Base-by-base conservation (phyloP, 2,113 vertebrate species). In the Nyctibius bracteatus region DNA sequence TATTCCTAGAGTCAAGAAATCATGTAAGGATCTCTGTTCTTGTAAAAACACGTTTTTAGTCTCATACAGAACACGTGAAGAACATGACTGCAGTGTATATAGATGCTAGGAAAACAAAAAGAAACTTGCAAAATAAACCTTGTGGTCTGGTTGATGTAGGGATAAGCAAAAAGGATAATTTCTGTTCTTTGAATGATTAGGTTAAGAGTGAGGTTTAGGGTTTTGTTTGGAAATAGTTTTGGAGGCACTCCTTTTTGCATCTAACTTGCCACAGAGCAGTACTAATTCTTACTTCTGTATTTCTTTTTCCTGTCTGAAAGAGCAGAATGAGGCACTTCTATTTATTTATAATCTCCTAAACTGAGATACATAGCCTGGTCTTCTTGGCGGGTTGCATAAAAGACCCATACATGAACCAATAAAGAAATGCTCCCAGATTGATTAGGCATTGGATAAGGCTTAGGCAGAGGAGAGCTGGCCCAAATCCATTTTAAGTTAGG, bases 281-380 rank as follows among this genome's bases (percentile, higher is more conserved):
- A 78, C 57, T 85, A 71, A 81, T 47, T 94, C 67, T 71, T 78
- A 9, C 31, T 65, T 41, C 41, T 58, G 15, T 12, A 13, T 8
- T 10, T 24, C 37, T 54, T 77, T 79, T n/a, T 12, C 9, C 66
- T 49, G n/a, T 24, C 61, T 84, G 52, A 81, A 87, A 72, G 47
- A 87, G 61, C 68, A 92, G 68, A 84, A 91, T 35, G 63, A 84
- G 73, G 68, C 46, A 66, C 73, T 93, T 77, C 35, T 55, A 28
- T 86, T 92, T 92, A 84, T 86, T 93, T 81, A 79, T 74, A 79
- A 78, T 89, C 84, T 73, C 90, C 66, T 84, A 74, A 84, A 81
- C 68, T 27, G 65, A 93, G 84, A 77, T 62, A 62, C 46, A 62
- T 61, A 70, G 51, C 72, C 70, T 77, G 25, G 58, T 86, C 62